Evolutionary conservation across 2,888 invertebrate species (phyloP), one percentile per base, ranked within the genome.

Genomic region (Tribolium freemani): DNA sequence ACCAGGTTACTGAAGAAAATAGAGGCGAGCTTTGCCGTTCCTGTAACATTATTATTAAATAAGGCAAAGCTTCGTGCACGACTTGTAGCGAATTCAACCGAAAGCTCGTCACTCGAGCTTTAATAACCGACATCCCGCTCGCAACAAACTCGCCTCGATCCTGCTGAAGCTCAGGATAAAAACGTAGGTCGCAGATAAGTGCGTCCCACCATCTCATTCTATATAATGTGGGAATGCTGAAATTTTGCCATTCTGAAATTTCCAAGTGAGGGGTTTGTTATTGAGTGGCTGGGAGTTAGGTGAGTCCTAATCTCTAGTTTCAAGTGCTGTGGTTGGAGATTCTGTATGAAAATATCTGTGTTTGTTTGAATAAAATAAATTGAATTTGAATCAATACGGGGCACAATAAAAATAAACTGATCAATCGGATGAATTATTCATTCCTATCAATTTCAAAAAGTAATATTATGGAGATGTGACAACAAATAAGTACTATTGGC

Each of bases 141-240:
- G 13, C 11, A 11, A 38, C 9, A 26, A 26, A 6, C 46, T 21
- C 10, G 10, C 21, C 26, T 50, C 38, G n/a, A 51, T 51, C 53
- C 53, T 61, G 31, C 38, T 8, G 72, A 77, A 75, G 75, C 72
- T 69, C 61, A 48, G 73, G 66, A 70, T 20, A 57, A n/a, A 26
- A 38, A 61, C 77, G 71, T 74, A 72, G 46, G 77, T 76, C 78
- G 50, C 46, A 68, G 76, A 68, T 75, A 31, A 66, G 38, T 72
- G 71, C 77, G 67, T 53, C 64, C 66, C 9, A 26, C 54, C 53
- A 64, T 50, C 64, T 54, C 38, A 30, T 73, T 74, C 69, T 78
- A 80, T 80, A 80, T 77, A 80, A 77, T 72, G 74, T 69, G 75
- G 72, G 71, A 77, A 74, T 69, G 71, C 74, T 54, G 75, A 69